Conservation (phyloP, 2,888 invertebrate species). For the Helleia helle region DNA sequence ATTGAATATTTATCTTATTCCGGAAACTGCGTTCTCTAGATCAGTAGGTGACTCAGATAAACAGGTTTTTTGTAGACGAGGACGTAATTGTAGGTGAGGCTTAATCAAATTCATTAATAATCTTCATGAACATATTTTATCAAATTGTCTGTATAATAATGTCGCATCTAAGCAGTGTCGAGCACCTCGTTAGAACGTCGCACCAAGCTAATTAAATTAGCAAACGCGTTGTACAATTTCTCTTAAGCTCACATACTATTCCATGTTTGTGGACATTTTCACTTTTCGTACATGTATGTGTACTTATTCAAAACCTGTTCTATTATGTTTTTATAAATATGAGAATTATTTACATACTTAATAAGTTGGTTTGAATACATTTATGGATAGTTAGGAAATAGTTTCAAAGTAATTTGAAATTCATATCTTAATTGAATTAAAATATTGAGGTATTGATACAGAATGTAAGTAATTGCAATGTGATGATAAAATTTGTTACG, state of each 20-base stretch:
- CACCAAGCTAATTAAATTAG: slow-evolving; percentile 44
- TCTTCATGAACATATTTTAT: slow-evolving; percentile 2
- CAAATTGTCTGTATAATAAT: background rate
- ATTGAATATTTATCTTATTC: slow-evolving; percentile 26
- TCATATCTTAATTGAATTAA: slow-evolving; percentile 7
- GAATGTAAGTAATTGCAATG: slow-evolving; percentile 2
- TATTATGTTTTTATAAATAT: background rate
- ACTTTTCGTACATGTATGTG: slow-evolving; percentile 30
- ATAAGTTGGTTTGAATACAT: background rate
- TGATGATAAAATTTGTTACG: background rate
- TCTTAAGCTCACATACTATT: slow-evolving; percentile 17
- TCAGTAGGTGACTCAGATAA: slow-evolving; percentile 56
- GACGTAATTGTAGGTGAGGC: slow-evolving; percentile 25
- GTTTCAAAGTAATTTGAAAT: background rate
- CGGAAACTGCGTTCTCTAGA: slow-evolving; percentile 47
- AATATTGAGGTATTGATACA: background rate
- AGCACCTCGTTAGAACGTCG: slow-evolving; percentile 16
- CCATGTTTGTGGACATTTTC: slow-evolving; percentile 35
- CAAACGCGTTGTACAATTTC: slow-evolving; percentile 25
- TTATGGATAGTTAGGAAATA: background rate
- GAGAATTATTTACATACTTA: background rate
- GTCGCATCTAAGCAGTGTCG: slow-evolving; percentile 24
- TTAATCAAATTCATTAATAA: slow-evolving; percentile 10
- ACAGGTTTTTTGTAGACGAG: slow-evolving; percentile 47
- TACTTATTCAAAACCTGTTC: slow-evolving; percentile 1